Base-by-base conservation (phyloP, 2,797 vertebrate species). In the Nannoperca obscura region DNA sequence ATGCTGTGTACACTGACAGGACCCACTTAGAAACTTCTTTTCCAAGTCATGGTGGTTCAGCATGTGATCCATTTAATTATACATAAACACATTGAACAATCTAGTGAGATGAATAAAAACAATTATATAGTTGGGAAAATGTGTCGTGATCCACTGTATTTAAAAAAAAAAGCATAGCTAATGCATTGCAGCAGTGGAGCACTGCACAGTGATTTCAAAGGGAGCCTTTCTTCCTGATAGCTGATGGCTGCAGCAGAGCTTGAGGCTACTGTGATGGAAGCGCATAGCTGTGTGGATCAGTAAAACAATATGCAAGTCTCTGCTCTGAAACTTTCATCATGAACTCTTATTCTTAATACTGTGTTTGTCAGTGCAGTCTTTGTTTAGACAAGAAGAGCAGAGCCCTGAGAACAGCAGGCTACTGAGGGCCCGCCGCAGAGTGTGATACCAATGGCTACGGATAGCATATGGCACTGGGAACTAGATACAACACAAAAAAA, bases 401-500 rank as follows among this genome's bases (percentile, higher is more conserved):
- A 91, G 87, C 74, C 86, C 88, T 80, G 84, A 85, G 89, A 94
- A 92, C 93, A 94, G 94, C 90, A 93, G 93, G 93, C 86, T 85
- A 76, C 87, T 88, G 82, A 86, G 83, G 71, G 80, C 80, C 81
- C 71, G 81, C 89, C 55, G 65, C 86, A 91, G 90, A 92, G 84
- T 71, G 84, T 74, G 84, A 90, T 89, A 88, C 88, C 86, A 44
- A 66, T 69, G 84, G 85, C 86, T 69, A 52, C 71, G 81, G 84
- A 82, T 74, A 90, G 84, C 93, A 94, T 93, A 92, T 94, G 92
- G 89, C 90, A 83, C 78, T 59, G 77, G 86, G 65, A 91, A 93
- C 84, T 17, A 73, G 89, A 94, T 91, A 91, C 89, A 89, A 90
- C 89, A 87, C 87, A 93, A 92, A 92, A 90, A 93, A 91, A 91